These are phyloP conservation scores for Caligus rogercresseyi DNA, from an alignment of 1,140 invertebrate species.

Conservation along the genomic window DNA sequence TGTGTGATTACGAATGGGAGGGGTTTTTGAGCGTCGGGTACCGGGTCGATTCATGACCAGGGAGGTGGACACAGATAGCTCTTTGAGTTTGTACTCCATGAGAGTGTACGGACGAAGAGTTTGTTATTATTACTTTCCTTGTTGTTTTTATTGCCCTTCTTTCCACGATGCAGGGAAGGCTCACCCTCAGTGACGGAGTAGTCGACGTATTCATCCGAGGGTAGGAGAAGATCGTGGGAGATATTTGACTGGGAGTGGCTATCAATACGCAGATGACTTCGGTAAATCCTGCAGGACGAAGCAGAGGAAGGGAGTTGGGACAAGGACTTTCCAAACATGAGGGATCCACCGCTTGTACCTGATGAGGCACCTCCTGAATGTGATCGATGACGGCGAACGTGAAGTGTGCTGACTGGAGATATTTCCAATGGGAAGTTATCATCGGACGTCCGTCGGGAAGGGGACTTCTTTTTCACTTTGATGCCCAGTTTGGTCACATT, in stretches of 20 bases:
- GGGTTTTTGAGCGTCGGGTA: neutral
- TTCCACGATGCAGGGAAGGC: neutral
- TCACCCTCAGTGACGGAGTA: neutral
- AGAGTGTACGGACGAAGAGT: neutral
- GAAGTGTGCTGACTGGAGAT: neutral
- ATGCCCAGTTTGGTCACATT: slow-evolving; percentile 15
- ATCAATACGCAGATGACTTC: slow-evolving; percentile 7
- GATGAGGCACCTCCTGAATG: neutral
- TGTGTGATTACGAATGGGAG: neutral
- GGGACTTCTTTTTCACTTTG: neutral
- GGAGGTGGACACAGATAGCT: neutral
- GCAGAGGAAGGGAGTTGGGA: neutral
- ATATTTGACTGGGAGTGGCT: slow-evolving; percentile 3
- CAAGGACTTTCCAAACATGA: neutral
- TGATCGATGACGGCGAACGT: neutral
- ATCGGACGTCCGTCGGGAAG: neutral
- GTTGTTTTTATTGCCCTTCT: neutral
- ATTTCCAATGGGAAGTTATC: neutral
- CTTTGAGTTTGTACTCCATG: neutral
- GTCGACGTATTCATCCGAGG: slow-evolving; percentile 1
- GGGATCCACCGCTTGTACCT: neutral
- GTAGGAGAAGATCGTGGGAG: neutral
- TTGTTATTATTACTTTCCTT: too few relatives aligned
- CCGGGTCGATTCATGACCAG: neutral
- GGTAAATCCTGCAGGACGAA: neutral